Conservation (phyloP, 1,140 invertebrate genomes). For the Vollenhovia emeryi region DNA sequence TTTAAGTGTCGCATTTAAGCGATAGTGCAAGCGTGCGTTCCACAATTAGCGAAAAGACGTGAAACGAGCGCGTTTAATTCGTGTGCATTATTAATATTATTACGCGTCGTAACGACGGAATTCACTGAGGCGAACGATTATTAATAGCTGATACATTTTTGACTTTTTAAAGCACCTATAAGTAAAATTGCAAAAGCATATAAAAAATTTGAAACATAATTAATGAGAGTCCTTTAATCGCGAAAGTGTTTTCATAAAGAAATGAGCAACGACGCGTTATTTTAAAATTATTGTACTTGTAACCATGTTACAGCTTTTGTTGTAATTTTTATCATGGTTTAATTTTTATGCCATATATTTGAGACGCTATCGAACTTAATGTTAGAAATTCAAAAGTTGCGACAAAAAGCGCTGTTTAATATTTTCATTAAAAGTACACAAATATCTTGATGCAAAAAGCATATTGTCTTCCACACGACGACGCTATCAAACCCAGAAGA, state of each 20-base stretch:
- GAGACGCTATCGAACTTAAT: not conserved
- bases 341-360: not conserved
- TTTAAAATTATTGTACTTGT: not conserved
- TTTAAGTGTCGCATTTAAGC: not conserved
- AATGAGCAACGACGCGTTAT: not conserved
- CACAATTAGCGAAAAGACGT: not conserved
- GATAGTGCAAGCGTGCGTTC: not conserved
- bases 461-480: not conserved
- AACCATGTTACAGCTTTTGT: not conserved
- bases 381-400: not conserved
- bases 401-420: not conserved
- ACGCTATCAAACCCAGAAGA: not conserved
- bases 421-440: not conserved
- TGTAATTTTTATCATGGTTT: constrained; percentile 12
- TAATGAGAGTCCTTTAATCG: not conserved
- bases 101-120: not conserved
- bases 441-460: not conserved
- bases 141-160: not conserved
- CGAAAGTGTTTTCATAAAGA: not conserved
- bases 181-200: not conserved
- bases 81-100: not conserved
- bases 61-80: not conserved
- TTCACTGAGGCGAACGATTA: not conserved
- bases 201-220: not conserved
- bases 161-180: not conserved